Conservation (phyloP, 2,888 invertebrate genomes). For the Tetheella fluctuosa region DNA sequence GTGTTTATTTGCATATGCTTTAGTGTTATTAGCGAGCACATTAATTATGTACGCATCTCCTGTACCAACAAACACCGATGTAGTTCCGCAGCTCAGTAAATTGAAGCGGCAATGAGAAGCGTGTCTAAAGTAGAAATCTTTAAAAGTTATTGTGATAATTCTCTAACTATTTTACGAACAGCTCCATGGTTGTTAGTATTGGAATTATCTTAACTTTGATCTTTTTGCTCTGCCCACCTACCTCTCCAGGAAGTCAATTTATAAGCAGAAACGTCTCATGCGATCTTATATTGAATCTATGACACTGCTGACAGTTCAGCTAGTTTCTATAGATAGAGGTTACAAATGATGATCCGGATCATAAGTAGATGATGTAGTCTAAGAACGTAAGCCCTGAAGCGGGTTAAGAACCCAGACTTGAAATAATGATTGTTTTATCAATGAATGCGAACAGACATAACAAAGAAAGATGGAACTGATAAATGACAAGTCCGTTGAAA, state of each 20-base stretch:
- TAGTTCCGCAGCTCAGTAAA: neutral
- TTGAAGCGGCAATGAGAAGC: neutral
- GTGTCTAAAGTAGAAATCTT: no score
- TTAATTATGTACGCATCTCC: conserved; percentile 10
- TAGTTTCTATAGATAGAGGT: neutral
- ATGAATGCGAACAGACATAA: conserved; percentile 33
- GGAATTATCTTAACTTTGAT: neutral
- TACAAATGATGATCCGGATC: neutral
- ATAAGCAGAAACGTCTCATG: conserved; percentile 3
- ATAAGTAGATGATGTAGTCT: neutral
- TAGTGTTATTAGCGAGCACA: conserved; percentile 13
- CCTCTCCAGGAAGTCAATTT: neutral
- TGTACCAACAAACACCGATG: neutral
- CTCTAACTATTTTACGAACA: no score
- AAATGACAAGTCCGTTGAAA: conserved; percentile 44
- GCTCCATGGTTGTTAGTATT: neutral
- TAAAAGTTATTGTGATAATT: no score
- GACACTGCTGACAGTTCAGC: neutral
- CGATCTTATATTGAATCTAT: neutral
- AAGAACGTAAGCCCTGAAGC: neutral
- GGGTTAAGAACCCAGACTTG: neutral
- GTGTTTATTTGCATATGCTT: conserved; percentile 17
- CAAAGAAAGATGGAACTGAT: conserved; percentile 21
- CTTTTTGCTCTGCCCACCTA: neutral
- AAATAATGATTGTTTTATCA: conserved; percentile 17